Conservation (phyloP, 2,888 invertebrate genomes). For the Sesia bembeciformis region DNA sequence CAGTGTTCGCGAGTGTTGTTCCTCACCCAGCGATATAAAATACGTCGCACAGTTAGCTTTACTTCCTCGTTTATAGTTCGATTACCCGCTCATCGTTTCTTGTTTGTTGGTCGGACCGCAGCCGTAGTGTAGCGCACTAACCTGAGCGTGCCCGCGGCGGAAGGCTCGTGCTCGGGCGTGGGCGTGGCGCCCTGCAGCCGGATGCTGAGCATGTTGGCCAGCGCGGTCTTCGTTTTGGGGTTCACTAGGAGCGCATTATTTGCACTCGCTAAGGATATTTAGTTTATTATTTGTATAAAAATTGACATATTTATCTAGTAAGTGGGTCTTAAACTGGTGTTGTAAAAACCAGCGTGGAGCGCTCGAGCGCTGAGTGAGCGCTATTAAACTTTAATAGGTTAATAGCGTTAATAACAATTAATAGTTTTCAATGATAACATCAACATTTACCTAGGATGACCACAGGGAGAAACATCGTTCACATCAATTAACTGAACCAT, state of each 20-base stretch:
- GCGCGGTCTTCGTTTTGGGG: constrained; percentile 93
- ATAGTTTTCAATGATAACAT: neutral
- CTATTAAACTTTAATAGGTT: no score
- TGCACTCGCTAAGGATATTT: constrained; percentile 17
- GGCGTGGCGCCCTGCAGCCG: constrained; percentile 70
- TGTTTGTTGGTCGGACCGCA: neutral
- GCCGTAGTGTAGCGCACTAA: constrained; percentile 7
- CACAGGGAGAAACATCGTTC: neutral
- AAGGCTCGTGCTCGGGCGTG: constrained; percentile 65
- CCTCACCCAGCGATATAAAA: no score
- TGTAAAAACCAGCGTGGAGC: neutral
- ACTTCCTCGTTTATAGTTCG: no score
- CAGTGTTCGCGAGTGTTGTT: no score
- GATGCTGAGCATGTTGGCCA: constrained; percentile 94
- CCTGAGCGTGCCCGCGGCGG: constrained; percentile 80
- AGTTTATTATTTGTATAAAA: neutral
- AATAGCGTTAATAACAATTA: no score
- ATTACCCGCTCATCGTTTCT: neutral
- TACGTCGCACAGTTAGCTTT: no score
- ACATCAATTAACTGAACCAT: neutral
- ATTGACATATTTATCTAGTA: neutral
- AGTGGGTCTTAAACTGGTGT: neutral
- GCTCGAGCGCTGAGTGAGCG: no score
- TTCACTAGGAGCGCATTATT: constrained; percentile 80
- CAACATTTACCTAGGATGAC: neutral